Evolutionary conservation across 2,797 vertebrate species (phyloP).

Genomic region (Microctenopoma steveboyesi): DNA sequence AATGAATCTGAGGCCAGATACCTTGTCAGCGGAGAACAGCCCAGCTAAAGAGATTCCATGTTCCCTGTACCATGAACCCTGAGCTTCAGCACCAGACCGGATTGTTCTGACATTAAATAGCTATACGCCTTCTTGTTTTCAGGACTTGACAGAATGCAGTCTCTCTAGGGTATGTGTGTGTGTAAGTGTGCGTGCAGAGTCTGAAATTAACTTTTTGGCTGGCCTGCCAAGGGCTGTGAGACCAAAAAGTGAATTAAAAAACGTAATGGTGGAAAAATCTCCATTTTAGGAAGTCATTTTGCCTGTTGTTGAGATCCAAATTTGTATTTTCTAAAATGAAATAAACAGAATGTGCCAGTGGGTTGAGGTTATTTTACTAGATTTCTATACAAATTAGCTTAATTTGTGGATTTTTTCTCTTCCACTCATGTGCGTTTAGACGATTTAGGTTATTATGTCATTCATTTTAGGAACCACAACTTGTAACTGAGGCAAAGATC

Average conservation of each 20-base stretch:
- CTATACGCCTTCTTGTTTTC: slow-evolving; percentile 61
- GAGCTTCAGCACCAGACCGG: slow-evolving; percentile 57
- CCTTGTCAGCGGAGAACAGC: slow-evolving; percentile 67
- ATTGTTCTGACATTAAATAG: slow-evolving; percentile 70
- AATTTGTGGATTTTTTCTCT: not conserved
- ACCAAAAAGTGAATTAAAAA: slow-evolving; percentile 27
- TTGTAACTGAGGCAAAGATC: not conserved
- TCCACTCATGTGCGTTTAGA: not conserved
- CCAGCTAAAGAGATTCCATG: slow-evolving; percentile 73
- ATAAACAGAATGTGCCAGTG: slow-evolving; percentile 12
- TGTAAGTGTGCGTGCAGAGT: slow-evolving; percentile 24
- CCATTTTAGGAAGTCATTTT: slow-evolving; percentile 1
- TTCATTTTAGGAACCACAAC: not conserved
- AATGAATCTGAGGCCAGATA: slow-evolving; percentile 71
- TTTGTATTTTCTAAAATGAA: slow-evolving; percentile 19
- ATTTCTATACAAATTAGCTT: slow-evolving; percentile 12
- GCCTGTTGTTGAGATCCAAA: slow-evolving; percentile 24
- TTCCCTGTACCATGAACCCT: slow-evolving; percentile 71
- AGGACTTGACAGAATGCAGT: slow-evolving; percentile 50
- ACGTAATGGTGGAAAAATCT: slow-evolving; percentile 7
- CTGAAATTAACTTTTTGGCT: slow-evolving; percentile 56
- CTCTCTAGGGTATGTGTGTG: slow-evolving; percentile 15
- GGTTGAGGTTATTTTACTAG: not conserved
- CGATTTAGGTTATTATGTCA: not conserved
- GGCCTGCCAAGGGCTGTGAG: slow-evolving; percentile 37